Base-by-base conservation (phyloP, 35 echinoderm and acorn worm species). In the Eucidaris tribuloides region DNA sequence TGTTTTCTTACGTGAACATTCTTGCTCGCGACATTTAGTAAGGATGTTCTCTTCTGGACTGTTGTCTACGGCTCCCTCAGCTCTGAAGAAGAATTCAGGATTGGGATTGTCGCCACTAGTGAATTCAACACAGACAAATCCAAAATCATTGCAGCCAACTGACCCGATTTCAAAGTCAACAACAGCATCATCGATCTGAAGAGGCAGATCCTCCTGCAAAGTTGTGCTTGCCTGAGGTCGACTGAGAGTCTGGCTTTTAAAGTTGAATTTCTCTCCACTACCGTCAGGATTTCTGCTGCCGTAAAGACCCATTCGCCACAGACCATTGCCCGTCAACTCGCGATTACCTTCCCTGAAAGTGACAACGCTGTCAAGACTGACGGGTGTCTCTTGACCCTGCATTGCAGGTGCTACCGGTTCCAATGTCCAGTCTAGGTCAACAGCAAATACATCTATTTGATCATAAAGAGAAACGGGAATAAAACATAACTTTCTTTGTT, bases 121-220 rank as follows among this genome's bases (percentile, higher is more conserved):
- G 87, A 94, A 94, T 74, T 94, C 92, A 27, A 84, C 87, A 55
- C 92, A 94, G 2, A 94, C 58, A 56, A 85, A 94, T 2, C 68
- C 92, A 56, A 81, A 83, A 7, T 94, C 87, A 49, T 71, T 82
- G 54, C 92, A 94, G 14, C 92, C 92, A 7, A 94, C 58, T 44
- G 87, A 85, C 20, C 92, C 92, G 20, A 90, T 81, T 18, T 94
- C 92, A 77, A 94, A 94, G 15, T 94, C 87, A n/a, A 78, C 82
- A 5, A 36, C 79, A 11, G 17, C 45, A 11, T 62, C 92, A 52
- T 77, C 39, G 18, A 94, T 61, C 62, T 83, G 45, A 58, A 90
- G 59, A 0, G 13, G 30, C 9, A 23, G 29, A 58, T 86, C 66
- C 44, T 63, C 76, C 5, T 24, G 40, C 39, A 90, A 43, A 27